Evolutionary conservation across 2,113 vertebrate species (phyloP).

Genomic region (Lates calcarifer): DNA sequence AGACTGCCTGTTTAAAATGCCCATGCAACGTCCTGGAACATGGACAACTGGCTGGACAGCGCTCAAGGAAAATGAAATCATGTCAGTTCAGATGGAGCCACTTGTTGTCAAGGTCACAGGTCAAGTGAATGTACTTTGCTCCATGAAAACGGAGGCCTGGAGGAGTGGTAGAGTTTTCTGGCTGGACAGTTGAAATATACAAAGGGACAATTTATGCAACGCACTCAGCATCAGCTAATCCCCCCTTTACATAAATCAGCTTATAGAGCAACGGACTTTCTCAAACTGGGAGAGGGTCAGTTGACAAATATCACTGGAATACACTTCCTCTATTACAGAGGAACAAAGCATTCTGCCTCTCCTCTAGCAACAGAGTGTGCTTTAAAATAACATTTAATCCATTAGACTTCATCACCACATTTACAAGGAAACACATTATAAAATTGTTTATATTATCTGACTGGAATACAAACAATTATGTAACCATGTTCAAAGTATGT

Average conservation of each 20-base stretch:
- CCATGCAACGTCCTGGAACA: conserved; percentile 23
- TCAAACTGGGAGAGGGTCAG: conserved; percentile 21
- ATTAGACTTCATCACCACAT: neutral
- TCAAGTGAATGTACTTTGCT: conserved; percentile 36
- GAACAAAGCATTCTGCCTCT: neutral
- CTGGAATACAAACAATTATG: neutral
- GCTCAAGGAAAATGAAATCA: conserved; percentile 36
- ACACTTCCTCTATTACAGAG: conserved; percentile 8
- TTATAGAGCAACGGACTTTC: conserved; percentile 60
- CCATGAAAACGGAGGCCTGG: conserved; percentile 19
- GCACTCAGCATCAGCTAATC: conserved; percentile 56
- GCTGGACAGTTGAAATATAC: conserved; percentile 30
- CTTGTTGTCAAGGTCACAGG: conserved; percentile 36
- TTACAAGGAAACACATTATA: neutral
- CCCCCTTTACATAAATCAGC: conserved; percentile 76
- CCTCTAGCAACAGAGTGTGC: conserved; percentile 7
- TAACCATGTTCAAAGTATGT: neutral
- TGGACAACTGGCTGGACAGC: conserved; percentile 4
- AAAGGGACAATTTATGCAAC: conserved; percentile 67
- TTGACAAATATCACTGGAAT: conserved; percentile 1
- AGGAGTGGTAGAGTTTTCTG: conserved; percentile 28
- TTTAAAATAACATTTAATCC: conserved; percentile 1
- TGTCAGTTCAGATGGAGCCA: conserved; percentile 27
- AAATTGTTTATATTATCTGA: neutral
- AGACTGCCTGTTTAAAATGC: neutral